These are phyloP conservation scores for Aromia moschata DNA, from an alignment of 2,888 invertebrate genomes.

Conservation along the genomic window DNA sequence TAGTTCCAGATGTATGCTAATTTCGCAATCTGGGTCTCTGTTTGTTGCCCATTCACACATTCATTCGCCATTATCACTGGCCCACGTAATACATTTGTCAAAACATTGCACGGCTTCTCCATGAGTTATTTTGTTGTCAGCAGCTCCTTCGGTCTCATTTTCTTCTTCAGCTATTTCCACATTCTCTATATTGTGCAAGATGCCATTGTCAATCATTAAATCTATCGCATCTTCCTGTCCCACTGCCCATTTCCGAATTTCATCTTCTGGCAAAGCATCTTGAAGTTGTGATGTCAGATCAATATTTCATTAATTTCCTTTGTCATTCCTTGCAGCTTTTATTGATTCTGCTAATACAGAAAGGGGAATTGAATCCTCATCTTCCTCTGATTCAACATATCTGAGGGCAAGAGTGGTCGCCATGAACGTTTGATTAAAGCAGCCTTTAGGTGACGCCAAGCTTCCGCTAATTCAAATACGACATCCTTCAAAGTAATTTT, in stretches of 20 bases:
- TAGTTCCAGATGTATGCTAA: too few species aligned
- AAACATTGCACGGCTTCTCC: slow-evolving; percentile 9
- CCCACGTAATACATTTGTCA: slow-evolving; percentile 8
- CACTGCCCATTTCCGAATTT: slow-evolving; percentile 4
- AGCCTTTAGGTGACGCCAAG: slow-evolving; percentile 4
- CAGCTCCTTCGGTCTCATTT: slow-evolving; percentile 9
- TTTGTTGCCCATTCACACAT: too few species aligned
- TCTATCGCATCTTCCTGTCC: slow-evolving; percentile 5
- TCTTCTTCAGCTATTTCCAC: slow-evolving; percentile 1
- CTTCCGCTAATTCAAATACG: slow-evolving; percentile 17
- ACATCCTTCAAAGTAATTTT: slow-evolving; percentile 18
- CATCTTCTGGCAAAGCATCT: slow-evolving; percentile 3
- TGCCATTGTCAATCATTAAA: slow-evolving; percentile 1
- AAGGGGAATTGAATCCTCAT: slow-evolving; percentile 2
- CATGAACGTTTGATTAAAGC: slow-evolving; percentile 14
- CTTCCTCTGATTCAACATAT: slow-evolving; percentile 6
- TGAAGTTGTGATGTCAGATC: slow-evolving; percentile 4
- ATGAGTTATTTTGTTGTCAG: background rate
- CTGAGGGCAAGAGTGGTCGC: slow-evolving; percentile 12
- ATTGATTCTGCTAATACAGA: slow-evolving; percentile 1
- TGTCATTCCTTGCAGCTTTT: background rate
- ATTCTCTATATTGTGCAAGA: slow-evolving; percentile 10
- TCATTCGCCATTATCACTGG: slow-evolving; percentile 6
- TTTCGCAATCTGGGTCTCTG: too few species aligned
- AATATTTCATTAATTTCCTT: background rate